Evolutionary conservation across 2,888 invertebrate genomes (phyloP), one percentile per base, ranked within the genome.

Genomic region (Nemotelus nigrinus): DNA sequence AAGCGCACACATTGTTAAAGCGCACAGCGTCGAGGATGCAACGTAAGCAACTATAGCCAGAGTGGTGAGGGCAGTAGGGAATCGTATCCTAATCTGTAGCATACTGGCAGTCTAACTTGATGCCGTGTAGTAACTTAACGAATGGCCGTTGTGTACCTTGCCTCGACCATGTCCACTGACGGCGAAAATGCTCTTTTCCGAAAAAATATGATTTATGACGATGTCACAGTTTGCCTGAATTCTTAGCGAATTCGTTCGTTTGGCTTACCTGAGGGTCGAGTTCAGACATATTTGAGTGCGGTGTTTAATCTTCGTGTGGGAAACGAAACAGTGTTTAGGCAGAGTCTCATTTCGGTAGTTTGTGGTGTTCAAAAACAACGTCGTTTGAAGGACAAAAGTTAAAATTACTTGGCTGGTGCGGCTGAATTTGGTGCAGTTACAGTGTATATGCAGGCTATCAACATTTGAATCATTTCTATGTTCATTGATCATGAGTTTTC

Each of bases 141-240:
- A 76, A 78, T 76, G 78, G 76, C 67, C 68, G 77, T 65, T 72
- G 63, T 77, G 55, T 65, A 45, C 72, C 65, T 44, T 55, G 55
- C 63, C n/a, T 48, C 60, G 48, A 74, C 60, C 60, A 74, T 39
- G 45, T 58, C 58, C 45, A 72, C 6, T 25, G 47, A 2, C n/a
- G 8, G 25, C 45, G 53, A 68, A 77, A 77, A 77, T 43, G 74
- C 71, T 67, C 43, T 50, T 48, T 45, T 79, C 63, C 79, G 75
- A 76, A 78, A 79, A 79, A 78, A 72, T 79, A 78, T 79, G 79
- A 79, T 78, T 79, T 79, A 79, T 78, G 67, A 48, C 74, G 64
- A 50, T 67, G 72, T 76, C 78, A 76, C 63, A 76, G 74, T 71
- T 68, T 67, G 50, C 53, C 76, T 71, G 72, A 75, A 50, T 79